phyloP scores from a whole-genome alignment of 2,888 invertebrate species.

The Hypolimnas misippus region DNA sequence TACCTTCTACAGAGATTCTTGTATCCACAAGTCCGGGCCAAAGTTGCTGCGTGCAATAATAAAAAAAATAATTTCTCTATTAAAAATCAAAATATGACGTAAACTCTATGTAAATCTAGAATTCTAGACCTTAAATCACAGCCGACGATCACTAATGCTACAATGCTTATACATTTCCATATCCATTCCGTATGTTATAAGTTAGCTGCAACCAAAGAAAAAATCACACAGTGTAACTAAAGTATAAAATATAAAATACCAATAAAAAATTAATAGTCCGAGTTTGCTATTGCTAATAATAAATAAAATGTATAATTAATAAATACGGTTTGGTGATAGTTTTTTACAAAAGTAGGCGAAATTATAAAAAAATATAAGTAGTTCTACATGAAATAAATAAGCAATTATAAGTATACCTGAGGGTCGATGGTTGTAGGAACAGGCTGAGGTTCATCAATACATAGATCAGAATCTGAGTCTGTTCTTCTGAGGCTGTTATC shows the following conservation, averaged over 20 bases:
- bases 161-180: constrained; percentile 81
- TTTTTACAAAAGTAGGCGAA: too few relatives aligned
- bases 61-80: constrained; percentile 60
- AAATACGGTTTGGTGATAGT: too few relatives aligned
- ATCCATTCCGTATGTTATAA: constrained; percentile 81
- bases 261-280: background rate
- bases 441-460: constrained; percentile 87
- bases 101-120: constrained; percentile 46
- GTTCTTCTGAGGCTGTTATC: constrained; percentile 84
- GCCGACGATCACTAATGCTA: constrained; percentile 73
- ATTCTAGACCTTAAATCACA: constrained; percentile 77
- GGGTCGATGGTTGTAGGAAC: constrained; percentile 75
- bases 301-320: too few relatives aligned
- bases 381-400: background rate
- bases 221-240: constrained; percentile 35
- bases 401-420: constrained; percentile 62
- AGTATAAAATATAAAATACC: constrained; percentile 11
- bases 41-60: constrained; percentile 82
- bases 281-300: background rate
- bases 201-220: constrained; percentile 81
- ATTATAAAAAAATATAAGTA: background rate
- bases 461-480: constrained; percentile 96
- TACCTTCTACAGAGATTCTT: constrained; percentile 85
- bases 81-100: constrained; percentile 45
- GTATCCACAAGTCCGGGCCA: constrained; percentile 85